phyloP scores from a whole-genome alignment of 1,140 invertebrate genomes.

The Piezodorus guildinii region DNA sequence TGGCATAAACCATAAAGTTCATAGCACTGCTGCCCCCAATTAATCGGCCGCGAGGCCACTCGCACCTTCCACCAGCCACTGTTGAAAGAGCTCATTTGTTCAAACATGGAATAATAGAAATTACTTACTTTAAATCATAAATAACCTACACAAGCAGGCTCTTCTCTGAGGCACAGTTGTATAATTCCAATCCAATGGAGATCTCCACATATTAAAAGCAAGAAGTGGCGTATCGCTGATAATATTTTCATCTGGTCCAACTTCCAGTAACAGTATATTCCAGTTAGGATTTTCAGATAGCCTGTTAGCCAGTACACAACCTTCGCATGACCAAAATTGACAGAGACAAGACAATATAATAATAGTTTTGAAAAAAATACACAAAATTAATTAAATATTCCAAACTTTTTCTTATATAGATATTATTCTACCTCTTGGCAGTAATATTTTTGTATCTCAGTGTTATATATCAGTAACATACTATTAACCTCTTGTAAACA shows the following conservation, averaged over 20 bases:
- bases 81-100: background rate
- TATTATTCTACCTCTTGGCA: too few species aligned
- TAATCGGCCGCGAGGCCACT: slow-evolving; percentile 44
- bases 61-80: slow-evolving; percentile 34
- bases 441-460: too few species aligned
- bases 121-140: background rate
- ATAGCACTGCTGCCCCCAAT: slow-evolving; percentile 70
- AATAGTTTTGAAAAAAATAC: too few species aligned
- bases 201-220: slow-evolving; percentile 28
- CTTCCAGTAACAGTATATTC: slow-evolving; percentile 36
- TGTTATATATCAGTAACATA: too few species aligned
- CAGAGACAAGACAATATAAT: too few species aligned
- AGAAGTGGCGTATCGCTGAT: slow-evolving; percentile 26
- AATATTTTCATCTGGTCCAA: slow-evolving; percentile 33
- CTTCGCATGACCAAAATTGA: background rate
- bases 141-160: slow-evolving; percentile 14
- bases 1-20: slow-evolving; percentile 79
- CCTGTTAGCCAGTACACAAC: slow-evolving; percentile 18
- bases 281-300: slow-evolving; percentile 17
- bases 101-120: background rate
- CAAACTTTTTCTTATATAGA: too few species aligned
- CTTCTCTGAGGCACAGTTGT: slow-evolving; percentile 31
- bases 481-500: too few species aligned
- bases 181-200: slow-evolving; percentile 34
- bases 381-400: too few species aligned